Conservation (phyloP, 2,113 vertebrate genomes). For the Larimichthys crocea region DNA sequence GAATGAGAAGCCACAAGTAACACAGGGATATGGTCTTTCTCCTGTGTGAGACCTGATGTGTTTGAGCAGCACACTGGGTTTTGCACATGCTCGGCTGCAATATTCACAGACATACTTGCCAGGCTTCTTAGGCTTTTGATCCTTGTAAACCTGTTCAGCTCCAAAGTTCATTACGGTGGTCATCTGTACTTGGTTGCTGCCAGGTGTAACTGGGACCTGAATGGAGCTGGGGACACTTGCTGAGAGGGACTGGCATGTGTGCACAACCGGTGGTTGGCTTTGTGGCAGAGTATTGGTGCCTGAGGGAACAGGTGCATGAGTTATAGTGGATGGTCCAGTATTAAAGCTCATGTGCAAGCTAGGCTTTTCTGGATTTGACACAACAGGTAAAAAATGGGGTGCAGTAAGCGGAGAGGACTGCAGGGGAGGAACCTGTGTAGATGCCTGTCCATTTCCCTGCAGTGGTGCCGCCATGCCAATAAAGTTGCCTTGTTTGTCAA, state of each 20-base stretch:
- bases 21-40: constrained; percentile 96
- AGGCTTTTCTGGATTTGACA: constrained; percentile 84
- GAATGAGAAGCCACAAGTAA: constrained; percentile 99
- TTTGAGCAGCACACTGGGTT: constrained; percentile 97
- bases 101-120: constrained; percentile 98
- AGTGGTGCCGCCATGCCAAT: constrained; percentile 77
- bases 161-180: constrained; percentile 89
- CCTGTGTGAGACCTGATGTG: constrained; percentile 99
- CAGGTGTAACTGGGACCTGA: constrained; percentile 88
- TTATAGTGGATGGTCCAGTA: constrained; percentile 84
- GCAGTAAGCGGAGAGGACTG: constrained; percentile 77
- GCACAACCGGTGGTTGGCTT: constrained; percentile 90
- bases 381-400: constrained; percentile 80
- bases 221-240: constrained; percentile 88
- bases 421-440: constrained; percentile 74
- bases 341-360: constrained; percentile 88
- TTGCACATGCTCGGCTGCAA: constrained; percentile 95
- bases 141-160: constrained; percentile 91
- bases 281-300: constrained; percentile 89
- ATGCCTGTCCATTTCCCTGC: constrained; percentile 79
- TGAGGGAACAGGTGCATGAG: constrained; percentile 85
- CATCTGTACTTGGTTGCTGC: constrained; percentile 90
- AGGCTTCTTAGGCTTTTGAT: constrained; percentile 97
- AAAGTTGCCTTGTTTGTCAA: constrained; percentile 84
- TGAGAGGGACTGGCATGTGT: constrained; percentile 87